These are phyloP conservation scores for Catharus fuscescens DNA, from an alignment of 2,113 vertebrate genomes.

Conservation along the genomic window DNA sequence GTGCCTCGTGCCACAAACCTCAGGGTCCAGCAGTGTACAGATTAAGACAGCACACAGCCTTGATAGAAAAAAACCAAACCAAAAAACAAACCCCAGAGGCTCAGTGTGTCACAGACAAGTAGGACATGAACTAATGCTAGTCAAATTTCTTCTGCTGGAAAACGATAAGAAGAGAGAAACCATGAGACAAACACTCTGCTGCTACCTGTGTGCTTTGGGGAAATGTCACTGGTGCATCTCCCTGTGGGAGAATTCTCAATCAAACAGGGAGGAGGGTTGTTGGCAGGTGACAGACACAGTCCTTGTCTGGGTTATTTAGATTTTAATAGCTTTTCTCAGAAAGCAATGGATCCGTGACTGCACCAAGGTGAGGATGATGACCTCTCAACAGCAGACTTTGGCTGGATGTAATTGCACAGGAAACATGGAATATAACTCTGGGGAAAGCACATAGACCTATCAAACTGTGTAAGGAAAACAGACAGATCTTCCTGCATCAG, in stretches of 20 bases:
- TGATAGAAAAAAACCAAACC: background rate
- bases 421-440: background rate
- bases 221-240: background rate
- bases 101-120: background rate
- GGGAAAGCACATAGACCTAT: background rate
- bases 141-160: background rate
- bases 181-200: background rate
- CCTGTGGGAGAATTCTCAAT: background rate
- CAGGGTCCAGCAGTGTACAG: background rate
- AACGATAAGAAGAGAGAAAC: background rate
- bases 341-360: background rate
- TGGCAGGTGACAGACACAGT: background rate
- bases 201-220: background rate
- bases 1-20: background rate
- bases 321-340: constrained; percentile 25
- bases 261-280: background rate
- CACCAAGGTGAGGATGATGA: background rate
- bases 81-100: background rate
- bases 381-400: background rate
- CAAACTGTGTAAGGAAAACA: background rate
- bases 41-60: background rate
- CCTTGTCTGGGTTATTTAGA: background rate
- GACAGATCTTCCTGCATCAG: background rate
- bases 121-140: background rate
- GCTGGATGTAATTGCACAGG: background rate